phyloP scores from a whole-genome alignment of 2,888 invertebrate genomes.

The Drosophila buzzatii region DNA sequence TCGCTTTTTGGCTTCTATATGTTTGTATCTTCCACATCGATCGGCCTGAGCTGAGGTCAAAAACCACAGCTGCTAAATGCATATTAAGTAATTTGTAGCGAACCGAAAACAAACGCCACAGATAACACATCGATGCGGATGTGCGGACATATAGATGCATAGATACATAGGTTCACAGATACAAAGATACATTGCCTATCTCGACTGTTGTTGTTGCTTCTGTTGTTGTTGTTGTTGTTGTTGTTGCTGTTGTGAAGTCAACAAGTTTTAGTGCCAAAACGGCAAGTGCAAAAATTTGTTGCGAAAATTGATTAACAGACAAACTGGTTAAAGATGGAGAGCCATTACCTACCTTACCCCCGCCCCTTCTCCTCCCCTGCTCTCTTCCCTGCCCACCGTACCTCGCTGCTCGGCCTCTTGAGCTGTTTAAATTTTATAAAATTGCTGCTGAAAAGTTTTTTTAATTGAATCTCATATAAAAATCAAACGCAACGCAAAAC shows the following conservation, averaged over 20 bases:
- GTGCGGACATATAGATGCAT: slow-evolving; percentile 21
- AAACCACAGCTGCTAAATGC: slow-evolving; percentile 68
- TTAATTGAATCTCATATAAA: slow-evolving; percentile 70
- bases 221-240: slow-evolving; percentile 4
- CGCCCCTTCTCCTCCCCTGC: background rate
- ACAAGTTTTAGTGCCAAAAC: slow-evolving; percentile 52
- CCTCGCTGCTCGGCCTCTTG: background rate
- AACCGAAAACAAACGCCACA: slow-evolving; percentile 38
- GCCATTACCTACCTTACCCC: slow-evolving; percentile 24
- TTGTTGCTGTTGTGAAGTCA: slow-evolving; percentile 18
- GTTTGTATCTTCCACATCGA: background rate
- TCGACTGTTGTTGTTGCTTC: slow-evolving; percentile 1
- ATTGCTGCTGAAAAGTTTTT: slow-evolving; percentile 57
- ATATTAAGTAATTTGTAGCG: slow-evolving; percentile 64
- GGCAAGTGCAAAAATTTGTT: slow-evolving; percentile 77
- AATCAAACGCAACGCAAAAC: slow-evolving; percentile 53
- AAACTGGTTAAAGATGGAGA: slow-evolving; percentile 64
- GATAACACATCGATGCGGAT: slow-evolving; percentile 37
- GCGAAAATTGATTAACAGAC: slow-evolving; percentile 77
- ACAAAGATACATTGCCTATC: slow-evolving; percentile 28
- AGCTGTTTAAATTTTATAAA: slow-evolving; percentile 52
- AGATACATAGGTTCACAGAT: slow-evolving; percentile 20
- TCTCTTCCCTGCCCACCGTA: background rate
- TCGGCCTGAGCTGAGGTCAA: slow-evolving; percentile 58
- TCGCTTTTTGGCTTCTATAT: slow-evolving; percentile 35